Base-by-base conservation (phyloP, 2,797 vertebrate species). In the Pyrocephalus nanus region DNA sequence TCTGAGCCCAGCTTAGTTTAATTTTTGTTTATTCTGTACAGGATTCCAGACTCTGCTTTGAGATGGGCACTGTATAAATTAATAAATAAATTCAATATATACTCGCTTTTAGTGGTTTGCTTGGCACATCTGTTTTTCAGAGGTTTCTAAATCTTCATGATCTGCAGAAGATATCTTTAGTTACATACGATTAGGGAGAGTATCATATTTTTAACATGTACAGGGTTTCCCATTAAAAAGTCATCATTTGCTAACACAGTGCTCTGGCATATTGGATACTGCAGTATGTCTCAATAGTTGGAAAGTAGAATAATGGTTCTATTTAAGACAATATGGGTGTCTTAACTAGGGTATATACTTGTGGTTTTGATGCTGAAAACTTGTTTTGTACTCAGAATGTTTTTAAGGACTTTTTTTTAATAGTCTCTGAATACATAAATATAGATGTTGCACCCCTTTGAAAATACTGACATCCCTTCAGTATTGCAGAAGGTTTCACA, bases 11-110 rank as follows among this genome's bases (percentile, higher is more conserved):
- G 85, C 88, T 95, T 86, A 82, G 72, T 81, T 96, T 95, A 94
- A 84, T 95, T 96, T 96, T 95, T 93, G 81, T 96, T 96, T 95
- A 93, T 95, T 96, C 70, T 88, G 48, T 88, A 73, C 23, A 87
- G 38, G 71, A 91, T 85, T 94, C 64, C 42, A 71, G 85, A 64
- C 66, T 89, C 72, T 92, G 62, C 80, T 78, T 93, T 92, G 82
- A 95, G 88, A 91, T 93, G 87, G 91, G 36, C 48, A 86, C 66
- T 73, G 79, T 88, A 82, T 97, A 94, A 90, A 97, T 96, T 91
- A 92, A 94, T 92, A 96, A 95, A 86, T 95, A 94, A 93, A 86
- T 92, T 75, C 82, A 86, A 18, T 93, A 84, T 90, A 82, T 88
- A 32, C 42, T 86, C 79, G 66, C 53, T 96, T 92, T 92, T 86